Conservation (phyloP, 2,888 invertebrate genomes). For the Psylliodes chrysocephalus region DNA sequence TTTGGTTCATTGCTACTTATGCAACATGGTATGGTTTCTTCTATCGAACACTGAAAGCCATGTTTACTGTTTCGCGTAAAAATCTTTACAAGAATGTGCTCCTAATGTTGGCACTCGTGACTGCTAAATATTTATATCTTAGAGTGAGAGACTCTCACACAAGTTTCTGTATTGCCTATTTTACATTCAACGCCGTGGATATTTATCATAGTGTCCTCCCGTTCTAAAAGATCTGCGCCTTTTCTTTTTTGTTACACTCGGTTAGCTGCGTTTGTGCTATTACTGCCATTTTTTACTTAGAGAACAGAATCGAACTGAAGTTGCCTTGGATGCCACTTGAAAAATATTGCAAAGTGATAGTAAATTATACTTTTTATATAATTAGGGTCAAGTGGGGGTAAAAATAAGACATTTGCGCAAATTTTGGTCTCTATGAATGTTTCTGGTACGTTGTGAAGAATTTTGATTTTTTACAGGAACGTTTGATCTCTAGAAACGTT, state of each 20-base stretch:
- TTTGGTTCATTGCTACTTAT: constrained; percentile 31
- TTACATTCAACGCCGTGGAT: constrained; percentile 23
- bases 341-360: too few relatives aligned
- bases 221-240: neutral
- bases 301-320: too few relatives aligned
- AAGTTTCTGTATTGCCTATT: constrained; percentile 21
- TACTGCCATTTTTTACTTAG: too few relatives aligned
- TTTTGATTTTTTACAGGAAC: too few relatives aligned
- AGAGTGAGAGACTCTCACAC: constrained; percentile 36
- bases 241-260: constrained; percentile 26
- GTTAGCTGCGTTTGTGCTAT: constrained; percentile 18
- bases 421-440: too few relatives aligned
- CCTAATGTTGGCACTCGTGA: constrained; percentile 50
- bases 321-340: too few relatives aligned
- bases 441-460: too few relatives aligned
- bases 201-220: constrained; percentile 29
- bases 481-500: too few relatives aligned
- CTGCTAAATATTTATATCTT: constrained; percentile 53
- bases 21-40: constrained; percentile 31
- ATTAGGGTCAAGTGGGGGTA: too few relatives aligned
- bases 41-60: constrained; percentile 21
- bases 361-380: too few relatives aligned
- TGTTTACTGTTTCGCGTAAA: constrained; percentile 46
- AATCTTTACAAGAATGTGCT: constrained; percentile 47
- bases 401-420: neutral